These are phyloP conservation scores for Scotopteryx bipunctaria DNA, from an alignment of 2,888 invertebrate species.

Conservation along the genomic window DNA sequence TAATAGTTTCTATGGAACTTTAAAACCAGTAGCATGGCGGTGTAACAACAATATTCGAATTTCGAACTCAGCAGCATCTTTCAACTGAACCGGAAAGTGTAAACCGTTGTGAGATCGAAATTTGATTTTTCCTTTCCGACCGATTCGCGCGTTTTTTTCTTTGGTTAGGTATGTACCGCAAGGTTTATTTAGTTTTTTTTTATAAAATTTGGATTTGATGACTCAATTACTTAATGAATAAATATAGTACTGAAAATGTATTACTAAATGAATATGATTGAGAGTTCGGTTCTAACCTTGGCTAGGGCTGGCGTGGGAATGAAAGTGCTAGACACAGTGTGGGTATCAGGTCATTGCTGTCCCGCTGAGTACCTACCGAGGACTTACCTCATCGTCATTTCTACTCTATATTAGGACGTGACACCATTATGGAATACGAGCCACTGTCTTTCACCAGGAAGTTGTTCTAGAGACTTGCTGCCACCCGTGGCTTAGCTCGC, in stretches of 20 bases:
- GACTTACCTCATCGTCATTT: conserved; percentile 37
- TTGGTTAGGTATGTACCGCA: no score
- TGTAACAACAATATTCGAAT: background rate
- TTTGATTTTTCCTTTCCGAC: no score
- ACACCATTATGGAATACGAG: background rate
- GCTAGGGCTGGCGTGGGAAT: conserved; percentile 41
- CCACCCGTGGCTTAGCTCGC: no score
- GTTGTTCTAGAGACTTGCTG: no score
- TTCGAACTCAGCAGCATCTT: no score
- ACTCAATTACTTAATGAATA: no score
- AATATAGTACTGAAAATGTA: background rate
- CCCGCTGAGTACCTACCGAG: conserved; percentile 25
- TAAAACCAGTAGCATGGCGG: background rate
- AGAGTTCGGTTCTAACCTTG: conserved; percentile 34
- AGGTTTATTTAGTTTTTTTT: no score
- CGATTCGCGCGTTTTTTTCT: no score
- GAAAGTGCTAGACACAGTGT: conserved; percentile 47
- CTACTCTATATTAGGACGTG: conserved; percentile 15
- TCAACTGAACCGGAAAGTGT: no score
- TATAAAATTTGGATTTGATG: no score
- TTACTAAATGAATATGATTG: background rate
- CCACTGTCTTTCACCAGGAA: background rate
- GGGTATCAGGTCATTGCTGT: conserved; percentile 39
- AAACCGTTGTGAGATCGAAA: no score
- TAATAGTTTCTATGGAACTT: background rate